These are phyloP conservation scores for Dioctria rufipes DNA, from an alignment of 2,888 invertebrate species.

Conservation along the genomic window DNA sequence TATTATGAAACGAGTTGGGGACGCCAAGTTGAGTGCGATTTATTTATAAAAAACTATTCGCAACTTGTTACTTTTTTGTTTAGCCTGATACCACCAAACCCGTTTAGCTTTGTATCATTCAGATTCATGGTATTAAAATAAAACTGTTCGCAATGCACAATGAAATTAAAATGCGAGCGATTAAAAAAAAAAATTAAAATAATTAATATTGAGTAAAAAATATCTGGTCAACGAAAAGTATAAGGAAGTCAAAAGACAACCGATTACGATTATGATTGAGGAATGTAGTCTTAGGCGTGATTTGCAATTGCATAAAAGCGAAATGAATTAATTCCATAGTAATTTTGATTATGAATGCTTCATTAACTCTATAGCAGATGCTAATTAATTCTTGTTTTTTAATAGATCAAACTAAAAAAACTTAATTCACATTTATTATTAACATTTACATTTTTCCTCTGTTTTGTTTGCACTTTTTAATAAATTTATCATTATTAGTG, in stretches of 20 bases:
- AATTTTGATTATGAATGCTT: background rate
- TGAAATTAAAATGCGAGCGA: background rate
- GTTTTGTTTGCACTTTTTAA: too few species aligned
- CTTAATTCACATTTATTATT: too few species aligned
- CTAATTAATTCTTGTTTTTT: too few species aligned
- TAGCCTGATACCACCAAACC: background rate
- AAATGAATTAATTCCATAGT: background rate
- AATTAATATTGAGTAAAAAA: background rate
- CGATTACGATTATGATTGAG: background rate
- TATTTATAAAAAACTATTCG: slow-evolving; percentile 5
- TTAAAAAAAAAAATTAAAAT: background rate
- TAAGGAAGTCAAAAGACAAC: background rate
- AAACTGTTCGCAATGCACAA: too few species aligned
- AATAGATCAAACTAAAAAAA: too few species aligned
- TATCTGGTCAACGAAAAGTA: background rate
- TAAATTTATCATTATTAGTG: too few species aligned
- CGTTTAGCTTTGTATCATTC: background rate
- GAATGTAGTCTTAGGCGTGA: background rate
- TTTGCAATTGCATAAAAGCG: background rate
- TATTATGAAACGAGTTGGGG: background rate
- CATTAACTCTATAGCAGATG: too few species aligned
- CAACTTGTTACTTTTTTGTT: background rate
- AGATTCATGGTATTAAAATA: background rate
- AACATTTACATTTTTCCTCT: too few species aligned
- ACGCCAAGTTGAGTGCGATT: background rate